phyloP scores from a whole-genome alignment of 2,113 vertebrate genomes.

The Asarcornis scutulata region DNA sequence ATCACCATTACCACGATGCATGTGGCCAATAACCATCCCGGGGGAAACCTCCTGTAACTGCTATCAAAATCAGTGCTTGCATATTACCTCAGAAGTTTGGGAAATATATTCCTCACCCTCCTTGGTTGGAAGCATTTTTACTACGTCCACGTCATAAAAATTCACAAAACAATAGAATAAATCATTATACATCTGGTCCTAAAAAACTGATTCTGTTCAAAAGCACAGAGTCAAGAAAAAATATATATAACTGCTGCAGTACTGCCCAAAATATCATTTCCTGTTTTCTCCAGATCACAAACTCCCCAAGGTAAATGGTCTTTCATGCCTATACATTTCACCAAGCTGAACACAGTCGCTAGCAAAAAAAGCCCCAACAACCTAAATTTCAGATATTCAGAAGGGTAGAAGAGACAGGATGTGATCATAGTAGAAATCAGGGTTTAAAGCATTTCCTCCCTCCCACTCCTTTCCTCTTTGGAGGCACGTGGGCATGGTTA shows the following conservation, averaged over 20 bases:
- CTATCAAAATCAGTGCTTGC: neutral
- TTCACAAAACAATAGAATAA: neutral
- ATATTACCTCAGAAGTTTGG: neutral
- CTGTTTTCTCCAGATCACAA: neutral
- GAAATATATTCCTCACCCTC: neutral
- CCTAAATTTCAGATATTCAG: neutral
- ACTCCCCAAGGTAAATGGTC: neutral
- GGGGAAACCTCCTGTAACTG: neutral
- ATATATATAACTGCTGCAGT: neutral
- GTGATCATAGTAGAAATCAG: neutral
- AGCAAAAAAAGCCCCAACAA: neutral
- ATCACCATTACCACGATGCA: fast-evolving
- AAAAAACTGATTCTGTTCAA: neutral
- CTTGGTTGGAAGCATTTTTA: neutral
- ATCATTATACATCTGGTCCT: neutral
- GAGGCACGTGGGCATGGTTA: neutral
- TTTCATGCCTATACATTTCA: neutral
- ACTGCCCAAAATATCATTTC: neutral
- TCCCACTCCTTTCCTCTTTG: neutral
- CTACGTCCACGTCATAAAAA: neutral
- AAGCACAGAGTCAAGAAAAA: neutral
- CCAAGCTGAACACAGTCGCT: neutral
- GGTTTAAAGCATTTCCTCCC: neutral
- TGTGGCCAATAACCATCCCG: neutral
- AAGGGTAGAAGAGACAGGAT: neutral